Evolutionary conservation across 2,888 invertebrate genomes (phyloP).

Genomic region (Dynastes grantii): DNA sequence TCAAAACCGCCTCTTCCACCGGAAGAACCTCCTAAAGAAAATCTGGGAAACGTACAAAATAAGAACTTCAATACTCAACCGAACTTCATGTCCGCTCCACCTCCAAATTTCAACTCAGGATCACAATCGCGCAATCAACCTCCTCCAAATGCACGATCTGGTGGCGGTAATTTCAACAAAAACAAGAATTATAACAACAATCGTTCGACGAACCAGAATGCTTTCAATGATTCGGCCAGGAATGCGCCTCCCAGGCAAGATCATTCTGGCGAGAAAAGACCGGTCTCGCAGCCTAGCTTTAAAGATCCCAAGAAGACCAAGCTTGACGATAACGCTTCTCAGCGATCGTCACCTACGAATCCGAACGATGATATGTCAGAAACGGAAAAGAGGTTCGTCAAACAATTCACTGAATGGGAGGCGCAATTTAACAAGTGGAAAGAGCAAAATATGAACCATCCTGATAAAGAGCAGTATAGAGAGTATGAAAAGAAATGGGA

Average conservation of each 20-base stretch:
- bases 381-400: slow-evolving; percentile 89
- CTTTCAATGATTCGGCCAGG: slow-evolving; percentile 59
- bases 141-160: slow-evolving; percentile 58
- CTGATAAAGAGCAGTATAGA: slow-evolving; percentile 88
- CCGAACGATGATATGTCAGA: slow-evolving; percentile 70
- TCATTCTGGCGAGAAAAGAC: slow-evolving; percentile 51
- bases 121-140: slow-evolving; percentile 60
- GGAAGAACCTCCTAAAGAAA: slow-evolving; percentile 63
- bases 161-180: slow-evolving; percentile 38
- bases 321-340: slow-evolving; percentile 33
- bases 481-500: slow-evolving; percentile 93
- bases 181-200: slow-evolving; percentile 53
- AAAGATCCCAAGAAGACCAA: slow-evolving; percentile 58
- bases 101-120: slow-evolving; percentile 56
- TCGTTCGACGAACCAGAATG: slow-evolving; percentile 60
- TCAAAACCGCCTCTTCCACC: slow-evolving; percentile 68
- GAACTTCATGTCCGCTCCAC: slow-evolving; percentile 55
- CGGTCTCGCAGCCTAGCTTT: slow-evolving; percentile 48
- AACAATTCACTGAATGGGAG: slow-evolving; percentile 93
- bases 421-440: slow-evolving; percentile 94
- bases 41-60: slow-evolving; percentile 18
- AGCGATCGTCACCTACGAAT: slow-evolving; percentile 2
- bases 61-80: slow-evolving; percentile 39
- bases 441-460: slow-evolving; percentile 91
- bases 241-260: slow-evolving; percentile 54